Evolutionary conservation across 2,113 vertebrate species (phyloP).

Genomic region (Oriolus oriolus): DNA sequence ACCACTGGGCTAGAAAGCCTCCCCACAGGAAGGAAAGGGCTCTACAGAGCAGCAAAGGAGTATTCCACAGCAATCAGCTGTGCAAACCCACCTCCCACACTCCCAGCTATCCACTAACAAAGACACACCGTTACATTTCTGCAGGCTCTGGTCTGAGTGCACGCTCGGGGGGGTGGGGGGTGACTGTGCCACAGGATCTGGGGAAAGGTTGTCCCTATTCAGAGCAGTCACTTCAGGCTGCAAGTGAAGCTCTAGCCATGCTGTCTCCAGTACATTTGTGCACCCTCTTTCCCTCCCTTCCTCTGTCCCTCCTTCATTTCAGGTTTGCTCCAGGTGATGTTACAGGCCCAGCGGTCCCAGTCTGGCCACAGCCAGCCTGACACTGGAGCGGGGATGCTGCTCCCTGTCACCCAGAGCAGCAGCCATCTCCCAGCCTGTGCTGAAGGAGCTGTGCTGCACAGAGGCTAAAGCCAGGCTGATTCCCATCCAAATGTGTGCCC

Average conservation of each 20-base stretch:
- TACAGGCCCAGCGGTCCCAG: not conserved
- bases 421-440: not conserved
- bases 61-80: not conserved
- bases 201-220: not conserved
- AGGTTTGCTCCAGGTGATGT: not conserved
- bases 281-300: not conserved
- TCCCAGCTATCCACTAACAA: not conserved
- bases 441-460: not conserved
- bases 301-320: not conserved
- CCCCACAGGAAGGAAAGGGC: not conserved
- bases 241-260: not conserved
- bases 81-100: not conserved
- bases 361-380: not conserved
- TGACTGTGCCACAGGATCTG: not conserved
- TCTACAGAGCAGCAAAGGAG: not conserved
- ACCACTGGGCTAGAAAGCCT: not conserved
- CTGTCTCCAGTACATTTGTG: not conserved
- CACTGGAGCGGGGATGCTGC: not conserved
- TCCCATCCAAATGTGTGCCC: accelerated
- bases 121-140: not conserved
- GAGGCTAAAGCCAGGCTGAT: not conserved
- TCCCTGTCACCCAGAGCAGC: not conserved
- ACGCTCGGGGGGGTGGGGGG: not conserved
- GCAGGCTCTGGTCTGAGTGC: not conserved
- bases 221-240: not conserved